Evolutionary conservation across 2,797 vertebrate genomes (phyloP), one percentile per base, ranked within the genome.

Genomic region (Molothrus ater): DNA sequence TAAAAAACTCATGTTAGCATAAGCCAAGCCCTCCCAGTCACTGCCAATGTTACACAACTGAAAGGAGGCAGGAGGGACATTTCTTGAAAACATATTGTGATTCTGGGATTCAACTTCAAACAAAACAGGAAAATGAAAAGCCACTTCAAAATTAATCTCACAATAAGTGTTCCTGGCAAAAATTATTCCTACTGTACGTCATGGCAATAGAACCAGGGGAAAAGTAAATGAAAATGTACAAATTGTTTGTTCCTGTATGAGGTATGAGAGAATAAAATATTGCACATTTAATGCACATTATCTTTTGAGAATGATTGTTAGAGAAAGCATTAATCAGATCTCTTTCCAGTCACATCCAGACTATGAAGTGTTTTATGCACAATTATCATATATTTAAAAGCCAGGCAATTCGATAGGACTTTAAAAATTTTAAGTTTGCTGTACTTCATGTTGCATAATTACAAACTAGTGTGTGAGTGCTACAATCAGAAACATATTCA

Each of bases 101-200:
- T 69, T 90, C 73, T 51, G 45, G 34, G 31, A 79, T 90, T 90
- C 70, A 42, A 8, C 19, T 38, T 80, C 61, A 86, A 83, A 90
- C 53, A 78, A 91, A 86, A 51, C n/a, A 79, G 51, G 88, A 78
- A 95, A 95, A 84, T 34, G 36, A 63, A 92, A 84, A 90, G 10
- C 24, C 36, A 63, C 56, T 93, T 95, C 73, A 93, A 75, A 90
- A 82, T 68, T 74, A 78, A 45, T 53, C 61, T 80, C 87, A 65
- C 24, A 69, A 29, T 20, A 90, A 75, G 13, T 2, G 7, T 63
- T 91, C 31, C 92, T 66, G 85, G 75, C 31, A 92, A 86, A 91
- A 72, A 65, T 26, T 43, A 36, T 61, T 92, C 74, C 47, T 54
- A 24, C 45, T 47, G 16, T 59, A 83, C 1, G 0, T 79, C 69